Base-by-base conservation (phyloP, 2,888 invertebrate genomes). In the Idaea dimidiata region DNA sequence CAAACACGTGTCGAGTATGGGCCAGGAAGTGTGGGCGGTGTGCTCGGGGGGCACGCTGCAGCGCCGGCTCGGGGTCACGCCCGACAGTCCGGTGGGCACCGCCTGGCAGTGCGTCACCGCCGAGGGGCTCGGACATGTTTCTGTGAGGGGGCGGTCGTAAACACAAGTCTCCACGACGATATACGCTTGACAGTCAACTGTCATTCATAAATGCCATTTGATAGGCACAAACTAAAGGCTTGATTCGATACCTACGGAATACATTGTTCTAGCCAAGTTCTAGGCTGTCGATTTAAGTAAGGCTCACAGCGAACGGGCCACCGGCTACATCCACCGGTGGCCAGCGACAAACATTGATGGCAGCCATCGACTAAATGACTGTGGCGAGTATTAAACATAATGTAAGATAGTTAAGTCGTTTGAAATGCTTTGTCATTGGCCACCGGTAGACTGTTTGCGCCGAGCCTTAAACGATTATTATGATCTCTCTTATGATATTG, bases 11-110 rank as follows among this genome's bases (percentile, higher is more conserved):
- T 96, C 96, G 8, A 95, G 95, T 53, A 95, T 95, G 58, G 93
- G 93, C 59, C 87, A 89, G 16, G 96, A 96, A 81, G 95, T 97
- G 57, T 97, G 97, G 97, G 96, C 96, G 0, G 93, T 96, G 58
- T 94, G 96, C 14, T 89, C 94, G 59, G 95, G 95, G 68, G 96
- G 96, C 16, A 91, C 94, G 18, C 87, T 97, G 59, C 94, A 95
- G 67, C 94, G 95, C 65, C 93, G 98, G 62, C 94, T 95, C 68
- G 97, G 97, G 17, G 95, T 97, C 54, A 95, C 96, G 14, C 83
- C 90, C 57, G 94, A 94, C 54, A 95, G 95, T 88, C 95, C 96
- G 1, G 94, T 94, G 62, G 98, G 98, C 59, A 94, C 95, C 33
- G 95, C 95, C 32, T 98, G 98, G 98, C 95, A 95, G 76, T 89